A percentile compares a stretch with the other conserved stretches of the same genome.
Conservation (phyloP, 2,797 vertebrate genomes). For the Prionace glauca region DNA sequence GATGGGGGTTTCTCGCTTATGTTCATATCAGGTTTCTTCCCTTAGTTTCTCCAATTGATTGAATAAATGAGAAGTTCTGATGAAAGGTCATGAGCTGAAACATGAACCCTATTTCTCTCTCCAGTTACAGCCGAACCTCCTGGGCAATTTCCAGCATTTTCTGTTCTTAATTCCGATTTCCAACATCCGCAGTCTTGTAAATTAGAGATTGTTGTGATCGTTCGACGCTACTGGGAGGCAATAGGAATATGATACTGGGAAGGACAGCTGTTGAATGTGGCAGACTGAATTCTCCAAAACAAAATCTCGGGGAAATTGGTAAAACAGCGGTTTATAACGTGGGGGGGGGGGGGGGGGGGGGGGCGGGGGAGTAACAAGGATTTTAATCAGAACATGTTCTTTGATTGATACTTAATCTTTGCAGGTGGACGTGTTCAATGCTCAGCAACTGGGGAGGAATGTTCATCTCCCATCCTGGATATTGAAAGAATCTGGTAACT, state of each 20-base stretch:
- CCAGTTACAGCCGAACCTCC: not conserved
- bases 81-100: not conserved
- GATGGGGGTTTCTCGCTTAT: not conserved
- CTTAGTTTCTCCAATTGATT: not conserved
- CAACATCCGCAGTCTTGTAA: not conserved
- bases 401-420: not conserved
- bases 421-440: not conserved
- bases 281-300: not conserved
- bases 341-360: too few relatives aligned
- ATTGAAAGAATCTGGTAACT: not conserved
- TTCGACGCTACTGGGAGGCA: not conserved
- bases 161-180: not conserved
- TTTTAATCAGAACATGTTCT: not conserved
- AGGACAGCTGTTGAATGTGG: not conserved
- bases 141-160: not conserved
- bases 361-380: not conserved
- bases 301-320: not conserved
- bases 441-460: too few relatives aligned
- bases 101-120: not conserved
- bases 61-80: not conserved
- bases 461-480: not conserved
- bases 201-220: not conserved
- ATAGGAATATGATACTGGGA: not conserved
- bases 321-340: not conserved
- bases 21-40: not conserved